Evolutionary conservation across 2,113 vertebrate genomes (phyloP).

Genomic region (Lontra canadensis): DNA sequence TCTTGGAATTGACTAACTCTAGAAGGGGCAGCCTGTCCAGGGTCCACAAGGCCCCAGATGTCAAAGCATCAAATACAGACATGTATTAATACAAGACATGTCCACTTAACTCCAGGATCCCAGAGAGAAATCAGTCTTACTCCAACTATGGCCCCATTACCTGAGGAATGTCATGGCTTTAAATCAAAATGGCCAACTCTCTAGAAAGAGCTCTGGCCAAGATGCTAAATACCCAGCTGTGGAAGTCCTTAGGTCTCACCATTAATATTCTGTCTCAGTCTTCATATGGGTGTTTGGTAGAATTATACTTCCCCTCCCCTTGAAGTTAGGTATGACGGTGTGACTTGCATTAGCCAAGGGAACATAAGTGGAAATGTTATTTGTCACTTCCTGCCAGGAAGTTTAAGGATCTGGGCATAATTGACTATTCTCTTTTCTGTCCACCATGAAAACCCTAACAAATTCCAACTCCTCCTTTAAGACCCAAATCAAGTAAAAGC

Average conservation of each 20-base stretch:
- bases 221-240: neutral
- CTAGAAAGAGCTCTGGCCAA: neutral
- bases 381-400: neutral
- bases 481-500: neutral
- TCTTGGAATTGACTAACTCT: neutral
- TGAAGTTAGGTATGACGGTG: neutral
- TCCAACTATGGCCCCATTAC: neutral
- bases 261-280: neutral
- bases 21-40: neutral
- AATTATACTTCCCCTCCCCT: neutral
- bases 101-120: neutral
- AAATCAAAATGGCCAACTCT: neutral
- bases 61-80: neutral
- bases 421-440: neutral
- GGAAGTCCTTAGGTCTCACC: neutral
- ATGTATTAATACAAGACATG: neutral
- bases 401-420: neutral
- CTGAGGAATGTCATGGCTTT: neutral
- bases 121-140: neutral
- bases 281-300: neutral
- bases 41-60: neutral
- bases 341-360: neutral
- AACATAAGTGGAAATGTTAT: neutral
- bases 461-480: neutral
- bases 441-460: neutral